Evolutionary conservation across 2,888 invertebrate genomes (phyloP).

Genomic region (Acrocera orbiculus): DNA sequence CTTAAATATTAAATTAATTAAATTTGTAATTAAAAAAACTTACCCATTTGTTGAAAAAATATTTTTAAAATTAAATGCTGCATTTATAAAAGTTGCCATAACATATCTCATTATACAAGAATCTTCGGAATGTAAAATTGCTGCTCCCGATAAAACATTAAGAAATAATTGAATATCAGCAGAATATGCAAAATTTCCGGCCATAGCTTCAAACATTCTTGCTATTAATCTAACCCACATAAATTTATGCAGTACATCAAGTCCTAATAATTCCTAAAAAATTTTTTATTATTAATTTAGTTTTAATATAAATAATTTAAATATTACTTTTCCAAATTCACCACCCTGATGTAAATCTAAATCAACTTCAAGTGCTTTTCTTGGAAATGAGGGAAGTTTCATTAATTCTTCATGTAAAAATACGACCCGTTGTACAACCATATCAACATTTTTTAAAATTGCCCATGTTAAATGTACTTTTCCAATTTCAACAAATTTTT

Average conservation of each 20-base stretch:
- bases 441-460: constrained; percentile 78
- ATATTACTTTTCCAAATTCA: constrained; percentile 60
- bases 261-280: constrained; percentile 57
- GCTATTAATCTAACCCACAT: constrained; percentile 96
- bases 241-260: constrained; percentile 95
- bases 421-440: constrained; percentile 93
- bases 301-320: background rate
- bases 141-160: constrained; percentile 91
- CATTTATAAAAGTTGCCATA: constrained; percentile 93
- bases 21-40: constrained; percentile 14
- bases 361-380: constrained; percentile 94
- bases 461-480: constrained; percentile 87
- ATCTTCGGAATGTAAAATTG: constrained; percentile 94
- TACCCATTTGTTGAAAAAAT: constrained; percentile 94
- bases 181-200: constrained; percentile 90
- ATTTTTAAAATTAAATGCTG: constrained; percentile 94
- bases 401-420: constrained; percentile 97
- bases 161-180: constrained; percentile 94
- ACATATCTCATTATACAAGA: constrained; percentile 88
- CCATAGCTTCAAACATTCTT: constrained; percentile 96
- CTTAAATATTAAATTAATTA: constrained; percentile 1
- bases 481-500: constrained; percentile 94
- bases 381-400: constrained; percentile 94
- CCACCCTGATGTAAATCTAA: constrained; percentile 82
- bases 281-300: background rate